A percentile compares a stretch with the other conserved stretches of the same genome.
Conservation (phyloP, 2,113 vertebrate species). For the Poicephalus meyeri region DNA sequence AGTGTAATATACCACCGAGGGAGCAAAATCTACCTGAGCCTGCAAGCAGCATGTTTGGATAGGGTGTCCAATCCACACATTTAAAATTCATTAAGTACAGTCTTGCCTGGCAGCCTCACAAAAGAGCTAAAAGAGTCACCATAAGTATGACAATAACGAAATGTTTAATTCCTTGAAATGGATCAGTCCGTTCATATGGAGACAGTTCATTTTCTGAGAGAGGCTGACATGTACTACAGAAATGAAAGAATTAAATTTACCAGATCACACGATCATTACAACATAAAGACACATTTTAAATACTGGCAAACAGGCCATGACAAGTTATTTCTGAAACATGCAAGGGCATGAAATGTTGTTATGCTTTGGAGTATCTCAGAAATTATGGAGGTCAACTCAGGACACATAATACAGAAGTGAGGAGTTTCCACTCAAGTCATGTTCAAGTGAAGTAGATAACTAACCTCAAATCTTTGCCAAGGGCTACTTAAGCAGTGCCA, state of each 20-base stretch:
- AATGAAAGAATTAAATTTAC: neutral
- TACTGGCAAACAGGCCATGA: neutral
- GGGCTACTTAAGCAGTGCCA: neutral
- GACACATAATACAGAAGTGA: conserved; percentile 20
- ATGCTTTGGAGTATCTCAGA: neutral
- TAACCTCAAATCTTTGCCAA: conserved; percentile 21
- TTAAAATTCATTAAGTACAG: neutral
- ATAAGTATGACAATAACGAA: neutral
- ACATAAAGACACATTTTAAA: neutral
- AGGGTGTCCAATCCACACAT: neutral
- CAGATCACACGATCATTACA: neutral
- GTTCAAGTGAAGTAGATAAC: neutral
- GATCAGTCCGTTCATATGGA: neutral
- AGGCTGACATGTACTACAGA: neutral
- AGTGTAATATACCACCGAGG: neutral
- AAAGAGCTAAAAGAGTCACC: neutral
- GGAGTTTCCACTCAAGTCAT: neutral
- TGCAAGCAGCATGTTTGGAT: neutral
- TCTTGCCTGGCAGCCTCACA: neutral
- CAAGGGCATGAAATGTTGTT: neutral
- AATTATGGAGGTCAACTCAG: neutral
- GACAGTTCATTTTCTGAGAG: neutral
- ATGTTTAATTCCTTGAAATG: neutral
- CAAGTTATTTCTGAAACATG: conserved; percentile 17
- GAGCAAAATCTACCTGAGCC: neutral